Evolutionary conservation across 2,797 vertebrate species (phyloP), one percentile per base, ranked within the genome.

Genomic region (Fistularia commersonii): DNA sequence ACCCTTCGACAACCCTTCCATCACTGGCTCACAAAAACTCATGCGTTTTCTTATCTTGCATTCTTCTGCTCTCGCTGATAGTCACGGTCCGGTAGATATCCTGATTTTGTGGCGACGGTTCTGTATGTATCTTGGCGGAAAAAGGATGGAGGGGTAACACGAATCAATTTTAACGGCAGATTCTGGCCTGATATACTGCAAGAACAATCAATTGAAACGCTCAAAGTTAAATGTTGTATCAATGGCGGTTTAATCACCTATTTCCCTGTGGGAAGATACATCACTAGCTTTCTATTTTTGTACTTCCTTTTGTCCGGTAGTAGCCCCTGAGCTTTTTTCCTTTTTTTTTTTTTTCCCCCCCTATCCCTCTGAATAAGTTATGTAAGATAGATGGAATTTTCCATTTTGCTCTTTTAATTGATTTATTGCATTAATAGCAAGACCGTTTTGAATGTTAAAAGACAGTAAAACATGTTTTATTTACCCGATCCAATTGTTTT

Each of bases 251-350:
- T 70, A 61, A 61, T 57, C 40, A 44, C 48, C 8, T n/a, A 6
- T 58, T 78, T 75, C 47, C 70, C 49, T 61, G 9, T 54, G 48
- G 48, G 48, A 65, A 35, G 43, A 48, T 1, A 0, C 35, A 58
- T 69, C 41, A 35, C 50, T 54, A 31, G 42, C 36, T 35, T 11
- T 61, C 48, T 72, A 61, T 69, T 78, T 66, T 38, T 48, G 44
- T 23, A 64, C 69, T 82, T 87, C 74, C 71, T 74, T 34, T 74
- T 60, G 42, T 50, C 6, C 37, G 48, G 52, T 51, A 72, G 55
- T 8, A n/a, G 45, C 23, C 23, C n/a, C 23, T 23, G 23, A 23
- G 23, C 23, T 23, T 23, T 23, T 23, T 23, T 23, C 23, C 23
- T 23, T 23, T 23, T 23, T 23, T 23, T 23, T n/a, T n/a, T n/a